phyloP scores from a whole-genome alignment of 2,797 vertebrate genomes.

The Meda fulgida region DNA sequence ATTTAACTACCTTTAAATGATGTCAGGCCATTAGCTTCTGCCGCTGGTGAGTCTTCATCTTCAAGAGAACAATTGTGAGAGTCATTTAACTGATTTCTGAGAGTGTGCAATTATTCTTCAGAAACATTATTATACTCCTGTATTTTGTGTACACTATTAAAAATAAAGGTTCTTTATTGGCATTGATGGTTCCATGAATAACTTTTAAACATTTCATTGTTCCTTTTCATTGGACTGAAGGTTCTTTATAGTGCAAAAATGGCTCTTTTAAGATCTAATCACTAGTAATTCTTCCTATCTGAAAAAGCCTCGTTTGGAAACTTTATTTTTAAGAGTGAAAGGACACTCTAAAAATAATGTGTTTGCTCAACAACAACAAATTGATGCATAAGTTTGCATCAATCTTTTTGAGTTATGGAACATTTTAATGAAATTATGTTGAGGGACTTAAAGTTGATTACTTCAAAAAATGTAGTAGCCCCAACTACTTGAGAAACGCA shows the following conservation, averaged over 20 bases:
- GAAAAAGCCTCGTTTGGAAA: background rate
- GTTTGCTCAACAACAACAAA: background rate
- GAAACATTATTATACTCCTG: background rate
- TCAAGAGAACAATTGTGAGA: background rate
- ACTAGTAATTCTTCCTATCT: no score
- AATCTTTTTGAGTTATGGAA: background rate
- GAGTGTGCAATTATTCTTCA: background rate
- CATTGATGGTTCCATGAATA: background rate
- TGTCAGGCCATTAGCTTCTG: slow-evolving; percentile 14
- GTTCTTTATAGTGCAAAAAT: background rate
- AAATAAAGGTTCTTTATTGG: background rate
- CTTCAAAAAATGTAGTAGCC: background rate
- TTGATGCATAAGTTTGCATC: background rate
- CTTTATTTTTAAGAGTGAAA: background rate
- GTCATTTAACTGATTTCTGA: background rate
- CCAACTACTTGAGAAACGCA: background rate
- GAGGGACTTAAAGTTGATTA: background rate
- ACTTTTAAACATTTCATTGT: no score
- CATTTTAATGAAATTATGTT: background rate
- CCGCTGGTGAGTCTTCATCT: slow-evolving; percentile 15
- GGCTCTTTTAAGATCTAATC: no score
- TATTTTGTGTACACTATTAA: background rate
- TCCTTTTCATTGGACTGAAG: background rate
- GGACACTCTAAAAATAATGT: background rate
- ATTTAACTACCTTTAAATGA: slow-evolving; percentile 47